Percentiles rank a stretch among this genome's conserved stretches.
phyloP scores from a whole-genome alignment of 2,797 vertebrate species.

The Arnoldichthys spilopterus region DNA sequence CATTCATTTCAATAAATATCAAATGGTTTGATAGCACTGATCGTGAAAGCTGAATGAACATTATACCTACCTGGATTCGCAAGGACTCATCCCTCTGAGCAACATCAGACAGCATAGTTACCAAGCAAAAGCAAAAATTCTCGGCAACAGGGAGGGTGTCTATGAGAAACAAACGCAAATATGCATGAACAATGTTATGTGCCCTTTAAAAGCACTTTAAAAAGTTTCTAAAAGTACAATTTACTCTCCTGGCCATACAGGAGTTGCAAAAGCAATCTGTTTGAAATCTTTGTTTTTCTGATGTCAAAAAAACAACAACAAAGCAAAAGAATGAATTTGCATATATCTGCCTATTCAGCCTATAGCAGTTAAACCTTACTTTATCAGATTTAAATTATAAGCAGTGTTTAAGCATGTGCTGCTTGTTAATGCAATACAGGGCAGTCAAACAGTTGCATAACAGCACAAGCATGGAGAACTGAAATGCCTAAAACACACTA shows the following conservation, averaged over 20 bases:
- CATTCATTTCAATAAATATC: too few species aligned
- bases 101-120: conserved; percentile 92
- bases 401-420: not conserved
- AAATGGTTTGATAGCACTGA: not conserved
- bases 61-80: conserved; percentile 84
- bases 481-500: too few species aligned
- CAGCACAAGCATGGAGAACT: too few species aligned
- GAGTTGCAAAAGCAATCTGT: not conserved
- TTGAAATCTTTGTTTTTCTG: not conserved
- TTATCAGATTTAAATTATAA: not conserved
- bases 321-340: not conserved
- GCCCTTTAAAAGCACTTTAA: too few species aligned
- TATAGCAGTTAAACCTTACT: not conserved
- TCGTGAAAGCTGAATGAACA: not conserved
- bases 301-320: not conserved
- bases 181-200: not conserved
- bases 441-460: not conserved
- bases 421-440: not conserved
- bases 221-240: not conserved
- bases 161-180: conserved; percentile 59
- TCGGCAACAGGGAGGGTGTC: conserved; percentile 92
- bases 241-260: not conserved
- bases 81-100: conserved; percentile 87
- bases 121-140: conserved; percentile 94
- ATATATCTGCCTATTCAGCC: not conserved